Conservation (phyloP, 2,888 invertebrate species). For the Campaea margaritaria region DNA sequence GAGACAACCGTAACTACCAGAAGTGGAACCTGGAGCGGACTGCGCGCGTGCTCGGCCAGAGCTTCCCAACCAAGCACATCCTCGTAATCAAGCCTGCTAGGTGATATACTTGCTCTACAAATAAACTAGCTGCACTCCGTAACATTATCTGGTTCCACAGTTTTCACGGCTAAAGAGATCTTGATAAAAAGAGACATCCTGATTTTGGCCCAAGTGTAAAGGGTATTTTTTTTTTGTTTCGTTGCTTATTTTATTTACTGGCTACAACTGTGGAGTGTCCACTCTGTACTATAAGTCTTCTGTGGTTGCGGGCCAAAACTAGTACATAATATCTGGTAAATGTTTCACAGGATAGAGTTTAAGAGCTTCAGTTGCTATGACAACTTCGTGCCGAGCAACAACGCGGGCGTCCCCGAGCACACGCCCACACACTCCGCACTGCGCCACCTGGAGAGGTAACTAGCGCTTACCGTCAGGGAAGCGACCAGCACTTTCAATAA, state of each 20-base stretch:
- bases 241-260: too few species aligned
- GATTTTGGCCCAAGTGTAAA: too few species aligned
- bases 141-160: too few species aligned
- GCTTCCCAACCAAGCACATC: constrained; percentile 90
- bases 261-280: too few species aligned
- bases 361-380: constrained; percentile 94
- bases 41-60: constrained; percentile 87
- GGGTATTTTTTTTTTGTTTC: too few species aligned
- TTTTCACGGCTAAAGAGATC: neutral
- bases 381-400: constrained; percentile 93
- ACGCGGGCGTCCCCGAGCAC: constrained; percentile 93
- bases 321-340: constrained; percentile 12
- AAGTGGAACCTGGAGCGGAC: constrained; percentile 94
- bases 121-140: too few species aligned
- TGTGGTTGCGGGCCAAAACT: too few species aligned
- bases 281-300: too few species aligned
- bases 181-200: too few species aligned
- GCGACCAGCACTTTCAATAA: too few species aligned
- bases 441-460: constrained; percentile 88
- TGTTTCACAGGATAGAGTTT: constrained; percentile 88
- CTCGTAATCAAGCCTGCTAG: constrained; percentile 90
- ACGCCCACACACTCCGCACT: constrained; percentile 89
- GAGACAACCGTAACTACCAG: constrained; percentile 90
- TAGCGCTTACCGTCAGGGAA: neutral
- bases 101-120: constrained; percentile 64